Conservation (phyloP, 2,113 vertebrate species). For the Gymnarchus niloticus region DNA sequence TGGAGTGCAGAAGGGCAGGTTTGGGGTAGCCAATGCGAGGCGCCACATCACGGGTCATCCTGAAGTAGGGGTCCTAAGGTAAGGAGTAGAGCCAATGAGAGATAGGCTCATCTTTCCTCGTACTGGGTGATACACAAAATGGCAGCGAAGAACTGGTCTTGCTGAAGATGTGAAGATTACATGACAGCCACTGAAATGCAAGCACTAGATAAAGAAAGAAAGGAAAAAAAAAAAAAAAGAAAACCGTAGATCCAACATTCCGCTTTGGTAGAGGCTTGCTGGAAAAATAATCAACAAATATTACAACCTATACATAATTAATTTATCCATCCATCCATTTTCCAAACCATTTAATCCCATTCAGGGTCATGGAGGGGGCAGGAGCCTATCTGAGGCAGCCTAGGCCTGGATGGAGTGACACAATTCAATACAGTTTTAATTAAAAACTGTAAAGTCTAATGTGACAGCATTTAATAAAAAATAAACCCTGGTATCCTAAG, state of each 20-base stretch:
- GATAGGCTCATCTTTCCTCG: neutral
- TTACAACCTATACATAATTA: too few relatives aligned
- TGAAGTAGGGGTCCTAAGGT: constrained; percentile 90
- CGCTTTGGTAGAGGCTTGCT: too few relatives aligned
- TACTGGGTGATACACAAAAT: too few relatives aligned
- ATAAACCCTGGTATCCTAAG: neutral
- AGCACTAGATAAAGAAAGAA: neutral
- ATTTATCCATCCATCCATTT: too few relatives aligned
- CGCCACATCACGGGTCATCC: constrained; percentile 95
- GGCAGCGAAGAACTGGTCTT: too few relatives aligned
- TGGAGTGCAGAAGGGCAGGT: constrained; percentile 88
- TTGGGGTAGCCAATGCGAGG: constrained; percentile 84
- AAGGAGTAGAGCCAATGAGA: neutral
- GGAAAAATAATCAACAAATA: too few relatives aligned
- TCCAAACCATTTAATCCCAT: too few relatives aligned
- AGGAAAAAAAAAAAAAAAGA: neutral
- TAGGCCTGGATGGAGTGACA: too few relatives aligned
- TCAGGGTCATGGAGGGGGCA: too few relatives aligned
- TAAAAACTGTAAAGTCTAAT: neutral
- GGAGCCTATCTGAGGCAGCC: too few relatives aligned
- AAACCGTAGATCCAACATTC: too few relatives aligned
- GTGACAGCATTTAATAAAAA: neutral
- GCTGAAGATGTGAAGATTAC: too few relatives aligned
- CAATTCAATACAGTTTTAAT: neutral
- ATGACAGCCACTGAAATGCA: neutral